These are phyloP conservation scores for Eulemur coronatus DNA, from an alignment of 2,797 vertebrate species.

Conservation along the genomic window DNA sequence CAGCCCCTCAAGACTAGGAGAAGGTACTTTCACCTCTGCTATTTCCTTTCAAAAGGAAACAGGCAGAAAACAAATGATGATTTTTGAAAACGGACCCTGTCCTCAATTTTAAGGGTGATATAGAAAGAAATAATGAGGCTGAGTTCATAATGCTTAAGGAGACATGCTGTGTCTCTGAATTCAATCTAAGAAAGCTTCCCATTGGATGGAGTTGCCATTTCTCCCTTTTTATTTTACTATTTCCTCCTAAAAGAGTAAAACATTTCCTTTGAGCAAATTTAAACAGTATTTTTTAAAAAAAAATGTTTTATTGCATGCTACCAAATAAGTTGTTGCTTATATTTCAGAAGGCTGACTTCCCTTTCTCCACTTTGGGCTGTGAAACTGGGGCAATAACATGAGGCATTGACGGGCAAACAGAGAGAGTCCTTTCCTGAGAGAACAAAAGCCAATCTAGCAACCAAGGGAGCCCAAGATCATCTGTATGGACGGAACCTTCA, in stretches of 20 bases:
- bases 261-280: background rate
- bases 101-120: background rate
- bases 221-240: background rate
- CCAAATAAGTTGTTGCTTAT: background rate
- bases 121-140: background rate
- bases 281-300: background rate
- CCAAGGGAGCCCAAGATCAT: background rate
- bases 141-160: background rate
- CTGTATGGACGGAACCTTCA: background rate
- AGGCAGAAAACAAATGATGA: background rate
- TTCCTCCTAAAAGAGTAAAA: background rate
- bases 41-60: background rate
- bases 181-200: background rate
- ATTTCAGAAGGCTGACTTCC: background rate
- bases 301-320: background rate
- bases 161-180: background rate
- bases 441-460: background rate
- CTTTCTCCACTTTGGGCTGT: background rate
- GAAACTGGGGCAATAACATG: background rate
- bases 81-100: background rate
- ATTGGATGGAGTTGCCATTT: background rate
- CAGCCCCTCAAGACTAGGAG: background rate
- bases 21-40: background rate
- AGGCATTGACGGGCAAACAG: background rate
- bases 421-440: background rate